Evolutionary conservation across 2,113 vertebrate species (phyloP).

Genomic region (Corythaeola cristata): DNA sequence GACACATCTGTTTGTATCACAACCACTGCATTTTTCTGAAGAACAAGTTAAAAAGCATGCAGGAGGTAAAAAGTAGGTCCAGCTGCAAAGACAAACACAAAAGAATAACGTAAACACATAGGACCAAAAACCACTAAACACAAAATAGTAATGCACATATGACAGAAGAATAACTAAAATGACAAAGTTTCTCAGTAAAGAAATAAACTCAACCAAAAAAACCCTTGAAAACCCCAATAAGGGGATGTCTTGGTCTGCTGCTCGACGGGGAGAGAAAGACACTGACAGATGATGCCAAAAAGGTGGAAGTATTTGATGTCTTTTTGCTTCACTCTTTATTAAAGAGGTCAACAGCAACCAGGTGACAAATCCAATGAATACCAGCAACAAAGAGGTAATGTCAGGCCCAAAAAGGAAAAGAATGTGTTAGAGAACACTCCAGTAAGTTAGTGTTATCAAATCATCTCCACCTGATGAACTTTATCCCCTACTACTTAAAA

Average conservation of each 20-base stretch:
- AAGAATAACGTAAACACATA: background rate
- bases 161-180: background rate
- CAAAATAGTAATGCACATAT: background rate
- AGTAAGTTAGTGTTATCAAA: background rate
- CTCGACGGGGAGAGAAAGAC: background rate
- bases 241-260: background rate
- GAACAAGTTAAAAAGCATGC: background rate
- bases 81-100: background rate
- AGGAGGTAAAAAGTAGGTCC: background rate
- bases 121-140: background rate
- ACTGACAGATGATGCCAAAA: background rate
- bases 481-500: background rate
- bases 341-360: background rate
- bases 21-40: background rate
- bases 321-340: background rate
- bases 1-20: background rate
- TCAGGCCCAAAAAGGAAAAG: background rate
- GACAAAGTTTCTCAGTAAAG: background rate
- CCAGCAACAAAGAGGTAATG: background rate
- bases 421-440: background rate
- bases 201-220: background rate
- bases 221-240: background rate
- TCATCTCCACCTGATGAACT: constrained; percentile 10
- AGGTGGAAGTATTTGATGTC: background rate
- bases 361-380: background rate